These are phyloP conservation scores for Tachysurus fulvidraco DNA, from an alignment of 2,113 vertebrate species.

Conservation along the genomic window DNA sequence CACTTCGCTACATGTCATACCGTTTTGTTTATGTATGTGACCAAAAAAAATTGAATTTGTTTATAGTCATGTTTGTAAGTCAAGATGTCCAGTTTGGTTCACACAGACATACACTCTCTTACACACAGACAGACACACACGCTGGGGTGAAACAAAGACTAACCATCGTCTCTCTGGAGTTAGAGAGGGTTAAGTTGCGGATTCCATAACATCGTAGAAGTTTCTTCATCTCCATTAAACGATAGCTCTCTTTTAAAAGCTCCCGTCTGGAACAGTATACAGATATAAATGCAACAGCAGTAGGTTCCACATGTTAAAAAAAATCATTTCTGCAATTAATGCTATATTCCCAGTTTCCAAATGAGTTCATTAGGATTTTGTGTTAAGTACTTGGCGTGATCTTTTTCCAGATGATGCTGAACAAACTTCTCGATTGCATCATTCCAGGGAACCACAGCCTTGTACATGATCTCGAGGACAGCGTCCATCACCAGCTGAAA, in stretches of 20 bases:
- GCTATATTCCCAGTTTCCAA: not conserved
- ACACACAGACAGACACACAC: not conserved
- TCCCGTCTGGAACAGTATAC: constrained; percentile 75
- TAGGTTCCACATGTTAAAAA: not conserved
- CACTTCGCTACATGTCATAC: too few species aligned
- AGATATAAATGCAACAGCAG: not conserved
- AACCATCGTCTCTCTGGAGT: constrained; percentile 84
- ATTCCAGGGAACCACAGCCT: constrained; percentile 91
- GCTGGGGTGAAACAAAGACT: not conserved
- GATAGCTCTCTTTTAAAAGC: constrained; percentile 88
- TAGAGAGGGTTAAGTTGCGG: constrained; percentile 85
- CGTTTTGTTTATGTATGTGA: too few species aligned
- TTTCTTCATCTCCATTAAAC: constrained; percentile 94
- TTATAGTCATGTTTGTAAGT: too few species aligned
- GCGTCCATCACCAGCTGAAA: constrained; percentile 89
- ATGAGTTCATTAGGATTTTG: not conserved
- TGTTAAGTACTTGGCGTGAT: constrained; percentile 86
- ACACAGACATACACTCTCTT: not conserved
- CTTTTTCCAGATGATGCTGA: constrained; percentile 86
- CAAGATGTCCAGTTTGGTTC: too few species aligned
- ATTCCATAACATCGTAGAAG: constrained; percentile 89
- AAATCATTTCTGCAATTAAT: not conserved
- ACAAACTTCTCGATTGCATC: constrained; percentile 86
- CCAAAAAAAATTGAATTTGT: too few species aligned
- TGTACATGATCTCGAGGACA: constrained; percentile 91